Evolutionary conservation across 2,888 invertebrate species (phyloP).

Genomic region (Maniola hyperantus): DNA sequence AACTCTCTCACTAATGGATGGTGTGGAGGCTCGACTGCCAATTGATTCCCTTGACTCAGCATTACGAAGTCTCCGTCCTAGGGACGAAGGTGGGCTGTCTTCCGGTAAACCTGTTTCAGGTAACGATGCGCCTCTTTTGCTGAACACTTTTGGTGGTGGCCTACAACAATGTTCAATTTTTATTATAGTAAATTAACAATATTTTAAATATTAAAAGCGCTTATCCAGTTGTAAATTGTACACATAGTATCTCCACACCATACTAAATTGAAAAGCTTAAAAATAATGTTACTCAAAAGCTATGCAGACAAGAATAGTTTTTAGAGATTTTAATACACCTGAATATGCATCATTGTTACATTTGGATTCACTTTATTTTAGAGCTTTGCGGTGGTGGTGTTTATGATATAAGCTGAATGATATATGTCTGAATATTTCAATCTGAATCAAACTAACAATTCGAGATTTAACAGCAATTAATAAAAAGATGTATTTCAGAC

Average conservation of each 20-base stretch:
- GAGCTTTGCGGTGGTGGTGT: no score
- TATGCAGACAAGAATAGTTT: not conserved
- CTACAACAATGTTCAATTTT: slow-evolving; percentile 51
- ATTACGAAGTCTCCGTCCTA: slow-evolving; percentile 68
- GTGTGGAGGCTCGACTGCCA: slow-evolving; percentile 76
- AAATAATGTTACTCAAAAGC: not conserved
- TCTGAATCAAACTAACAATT: no score
- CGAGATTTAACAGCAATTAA: no score
- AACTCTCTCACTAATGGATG: slow-evolving; percentile 79
- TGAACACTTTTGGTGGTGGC: slow-evolving; percentile 85
- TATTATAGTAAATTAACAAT: not conserved
- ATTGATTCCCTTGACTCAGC: slow-evolving; percentile 78
- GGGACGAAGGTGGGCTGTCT: slow-evolving; percentile 76
- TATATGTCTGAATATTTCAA: no score
- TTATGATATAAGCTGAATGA: no score
- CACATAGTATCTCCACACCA: not conserved
- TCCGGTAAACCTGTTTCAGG: slow-evolving; percentile 82
- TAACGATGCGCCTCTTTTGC: slow-evolving; percentile 78
- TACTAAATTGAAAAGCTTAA: not conserved
- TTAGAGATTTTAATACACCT: not conserved
- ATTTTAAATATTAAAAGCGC: not conserved
- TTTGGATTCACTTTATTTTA: no score
- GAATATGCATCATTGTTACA: not conserved
- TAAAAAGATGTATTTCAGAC: no score
- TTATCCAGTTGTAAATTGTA: no score